Conservation (phyloP, 2,113 vertebrate genomes). For the Neogale vison region DNA sequence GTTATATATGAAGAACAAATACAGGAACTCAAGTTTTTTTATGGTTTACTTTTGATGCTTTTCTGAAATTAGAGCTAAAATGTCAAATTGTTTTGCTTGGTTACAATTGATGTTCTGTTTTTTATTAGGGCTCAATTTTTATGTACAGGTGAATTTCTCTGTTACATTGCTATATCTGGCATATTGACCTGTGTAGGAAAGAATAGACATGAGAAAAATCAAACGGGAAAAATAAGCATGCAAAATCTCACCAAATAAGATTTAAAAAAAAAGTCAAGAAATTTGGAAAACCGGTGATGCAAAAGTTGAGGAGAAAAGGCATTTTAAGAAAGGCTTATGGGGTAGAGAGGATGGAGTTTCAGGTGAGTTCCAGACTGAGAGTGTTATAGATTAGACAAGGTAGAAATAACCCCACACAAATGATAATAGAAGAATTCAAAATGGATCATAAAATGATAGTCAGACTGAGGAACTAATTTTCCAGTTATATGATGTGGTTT, state of each 20-base stretch:
- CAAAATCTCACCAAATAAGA: not conserved
- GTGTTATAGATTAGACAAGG: not conserved
- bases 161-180: not conserved
- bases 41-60: not conserved
- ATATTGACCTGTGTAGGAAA: not conserved
- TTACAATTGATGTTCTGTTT: not conserved
- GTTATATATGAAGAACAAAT: not conserved
- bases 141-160: not conserved
- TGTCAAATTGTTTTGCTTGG: not conserved
- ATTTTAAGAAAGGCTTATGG: not conserved
- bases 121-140: not conserved
- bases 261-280: not conserved
- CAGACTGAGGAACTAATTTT: not conserved
- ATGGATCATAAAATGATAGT: not conserved
- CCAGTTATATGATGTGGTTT: not conserved
- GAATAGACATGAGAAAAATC: not conserved
- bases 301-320: not conserved
- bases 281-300: not conserved
- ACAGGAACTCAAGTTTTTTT: not conserved
- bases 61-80: not conserved
- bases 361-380: not conserved
- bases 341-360: not conserved
- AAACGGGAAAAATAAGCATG: not conserved
- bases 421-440: not conserved
- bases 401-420: not conserved